Conservation (phyloP, 2,888 invertebrate species). For the Toxonevra muliebris region DNA sequence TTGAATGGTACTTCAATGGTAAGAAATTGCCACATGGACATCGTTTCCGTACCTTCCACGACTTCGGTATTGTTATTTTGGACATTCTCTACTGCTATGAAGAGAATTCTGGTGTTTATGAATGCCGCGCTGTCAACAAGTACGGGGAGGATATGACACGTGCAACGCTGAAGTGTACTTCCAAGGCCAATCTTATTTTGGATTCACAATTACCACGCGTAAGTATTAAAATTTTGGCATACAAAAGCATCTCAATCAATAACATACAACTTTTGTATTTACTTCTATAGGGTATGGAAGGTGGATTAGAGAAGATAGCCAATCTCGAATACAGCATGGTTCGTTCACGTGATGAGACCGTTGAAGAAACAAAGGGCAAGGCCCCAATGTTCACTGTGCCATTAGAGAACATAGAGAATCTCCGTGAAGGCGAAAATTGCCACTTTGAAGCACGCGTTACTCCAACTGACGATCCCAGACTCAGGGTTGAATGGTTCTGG, state of each 20-base stretch:
- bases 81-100: constrained; percentile 96
- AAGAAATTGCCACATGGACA: constrained; percentile 93
- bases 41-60: constrained; percentile 96
- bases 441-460: constrained; percentile 91
- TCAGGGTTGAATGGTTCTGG: constrained; percentile 95
- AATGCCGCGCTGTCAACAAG: constrained; percentile 92
- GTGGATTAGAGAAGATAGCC: constrained; percentile 92
- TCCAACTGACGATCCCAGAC: constrained; percentile 89
- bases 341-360: constrained; percentile 76
- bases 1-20: constrained; percentile 96
- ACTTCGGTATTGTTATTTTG: constrained; percentile 95
- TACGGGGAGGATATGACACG: constrained; percentile 88
- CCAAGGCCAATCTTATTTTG: constrained; percentile 88
- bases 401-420: constrained; percentile 83
- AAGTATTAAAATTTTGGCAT: constrained; percentile 51
- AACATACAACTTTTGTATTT: constrained; percentile 3
- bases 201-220: constrained; percentile 92
- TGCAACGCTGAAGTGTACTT: constrained; percentile 84
- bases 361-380: constrained; percentile 80
- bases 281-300: constrained; percentile 83
- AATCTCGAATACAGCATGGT: constrained; percentile 90
- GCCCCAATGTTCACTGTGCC: constrained; percentile 92
- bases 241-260: background rate
- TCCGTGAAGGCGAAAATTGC: constrained; percentile 90
- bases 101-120: constrained; percentile 93